Base-by-base conservation (phyloP, 2,113 vertebrate genomes). In the Rhynchomys soricoides region DNA sequence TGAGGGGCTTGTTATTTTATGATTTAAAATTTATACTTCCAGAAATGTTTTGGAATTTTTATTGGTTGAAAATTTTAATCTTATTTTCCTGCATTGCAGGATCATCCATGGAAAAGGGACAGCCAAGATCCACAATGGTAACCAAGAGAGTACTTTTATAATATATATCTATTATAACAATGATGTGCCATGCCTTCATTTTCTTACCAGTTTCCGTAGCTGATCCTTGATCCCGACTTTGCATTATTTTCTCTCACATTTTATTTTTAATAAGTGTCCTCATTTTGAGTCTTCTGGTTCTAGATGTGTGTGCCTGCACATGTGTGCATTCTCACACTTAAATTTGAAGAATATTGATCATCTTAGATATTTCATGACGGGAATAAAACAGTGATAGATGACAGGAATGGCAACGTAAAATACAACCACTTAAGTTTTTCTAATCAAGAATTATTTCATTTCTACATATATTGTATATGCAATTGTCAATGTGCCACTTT, bases 41-140 rank as follows among this genome's bases (percentile, higher is more conserved):
- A 90, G 22, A 96, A 85, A 94, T 91, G n/a, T 48, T 90, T 68
- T 94, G 64, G 85, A 50, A 92, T 55, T 75, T 43, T 50, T 93
- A 93, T 90, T 95, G 17, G 12, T 55, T 95, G 37, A 88, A 95
- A 92, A 66, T 1, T 64, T n/a, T 83, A 88, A 83, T 24, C 70
- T 50, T 87, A 64, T 95, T 95, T 95, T 96, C n/a, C 87, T 89
- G 13, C 95, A 88, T 96, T 97, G 21, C 93, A 98, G 98, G 55
- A 79, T 15, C 81, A 81, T 95, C 88, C 40, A 86, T 93, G 52
- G 95, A 97, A 93, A 93, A 45, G 9, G n/a, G 43, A 66, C 87
- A 78, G 29, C 29, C 95, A 95, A 77, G 37, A 90, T 86, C 95
- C 94, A 97, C 96, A 95, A 90, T 70, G 96, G 96, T 97, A 98